These are phyloP conservation scores for Drosophila kepulauana DNA, from an alignment of 1,140 invertebrate genomes.

Conservation along the genomic window DNA sequence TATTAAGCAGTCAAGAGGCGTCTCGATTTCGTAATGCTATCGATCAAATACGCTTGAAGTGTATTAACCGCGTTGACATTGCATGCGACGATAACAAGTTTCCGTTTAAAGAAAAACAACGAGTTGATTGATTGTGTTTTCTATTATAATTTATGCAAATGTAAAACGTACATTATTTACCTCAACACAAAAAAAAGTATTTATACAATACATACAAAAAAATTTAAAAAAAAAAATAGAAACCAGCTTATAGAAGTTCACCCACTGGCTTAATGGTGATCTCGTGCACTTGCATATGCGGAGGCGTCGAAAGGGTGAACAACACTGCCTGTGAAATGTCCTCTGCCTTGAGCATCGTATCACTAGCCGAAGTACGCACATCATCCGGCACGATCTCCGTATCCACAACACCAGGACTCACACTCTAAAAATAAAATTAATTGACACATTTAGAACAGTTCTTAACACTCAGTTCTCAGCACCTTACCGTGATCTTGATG, in stretches of 20 bases:
- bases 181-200: slow-evolving; percentile 1
- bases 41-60: background rate
- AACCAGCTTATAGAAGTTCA: slow-evolving; percentile 53
- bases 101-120: slow-evolving; percentile 16
- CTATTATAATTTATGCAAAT: slow-evolving; percentile 13
- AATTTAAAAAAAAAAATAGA: background rate
- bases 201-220: background rate
- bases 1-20: background rate
- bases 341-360: slow-evolving; percentile 75
- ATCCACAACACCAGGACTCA: slow-evolving; percentile 87
- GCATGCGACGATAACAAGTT: background rate
- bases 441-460: background rate
- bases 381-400: slow-evolving; percentile 86
- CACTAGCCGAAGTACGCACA: slow-evolving; percentile 27
- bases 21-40: background rate
- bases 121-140: slow-evolving; percentile 15
- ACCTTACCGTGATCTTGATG: slow-evolving; percentile 89
- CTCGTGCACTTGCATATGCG: slow-evolving; percentile 85
- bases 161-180: too few relatives aligned
- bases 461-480: too few relatives aligned
- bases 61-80: slow-evolving; percentile 20
- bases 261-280: slow-evolving; percentile 76
- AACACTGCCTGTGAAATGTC: slow-evolving; percentile 86
- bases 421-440: slow-evolving; percentile 82
- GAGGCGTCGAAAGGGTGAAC: slow-evolving; percentile 85